phyloP scores from a whole-genome alignment of 2,888 invertebrate genomes.

The Eupsilia transversa region DNA sequence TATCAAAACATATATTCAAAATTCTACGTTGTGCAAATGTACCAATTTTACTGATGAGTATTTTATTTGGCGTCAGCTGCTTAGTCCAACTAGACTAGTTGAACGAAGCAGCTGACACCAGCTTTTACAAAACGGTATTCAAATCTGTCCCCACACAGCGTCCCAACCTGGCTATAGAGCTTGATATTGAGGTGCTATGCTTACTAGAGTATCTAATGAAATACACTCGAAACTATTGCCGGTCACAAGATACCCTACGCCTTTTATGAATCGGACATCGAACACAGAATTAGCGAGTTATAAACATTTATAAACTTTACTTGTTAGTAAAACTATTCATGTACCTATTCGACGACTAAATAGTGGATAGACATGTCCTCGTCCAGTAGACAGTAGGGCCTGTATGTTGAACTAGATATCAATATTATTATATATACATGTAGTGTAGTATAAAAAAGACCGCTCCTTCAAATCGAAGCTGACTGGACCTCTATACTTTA shows the following conservation, averaged over 20 bases:
- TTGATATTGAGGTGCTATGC: background rate
- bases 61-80: conserved; percentile 10
- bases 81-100: background rate
- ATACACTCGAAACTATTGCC: too few species aligned
- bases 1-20: background rate
- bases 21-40: background rate
- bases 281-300: background rate
- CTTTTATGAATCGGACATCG: background rate
- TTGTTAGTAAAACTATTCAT: background rate
- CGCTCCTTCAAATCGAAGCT: conserved; percentile 35
- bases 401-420: conserved; percentile 9
- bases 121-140: background rate
- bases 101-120: too few species aligned
- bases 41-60: background rate
- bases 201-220: background rate
- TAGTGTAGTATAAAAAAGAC: conserved; percentile 20
- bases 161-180: background rate
- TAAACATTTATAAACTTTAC: background rate
- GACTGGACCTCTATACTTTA: conserved; percentile 7
- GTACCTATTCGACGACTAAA: background rate
- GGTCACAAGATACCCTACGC: background rate
- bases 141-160: background rate
- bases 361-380: background rate
- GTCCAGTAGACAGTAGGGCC: background rate
- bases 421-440: conserved; percentile 24